Percentiles rank a stretch among this genome's conserved stretches.
phyloP scores from a whole-genome alignment of 92 coral and sea anemone genomes.

The Bergia puertoricense region DNA sequence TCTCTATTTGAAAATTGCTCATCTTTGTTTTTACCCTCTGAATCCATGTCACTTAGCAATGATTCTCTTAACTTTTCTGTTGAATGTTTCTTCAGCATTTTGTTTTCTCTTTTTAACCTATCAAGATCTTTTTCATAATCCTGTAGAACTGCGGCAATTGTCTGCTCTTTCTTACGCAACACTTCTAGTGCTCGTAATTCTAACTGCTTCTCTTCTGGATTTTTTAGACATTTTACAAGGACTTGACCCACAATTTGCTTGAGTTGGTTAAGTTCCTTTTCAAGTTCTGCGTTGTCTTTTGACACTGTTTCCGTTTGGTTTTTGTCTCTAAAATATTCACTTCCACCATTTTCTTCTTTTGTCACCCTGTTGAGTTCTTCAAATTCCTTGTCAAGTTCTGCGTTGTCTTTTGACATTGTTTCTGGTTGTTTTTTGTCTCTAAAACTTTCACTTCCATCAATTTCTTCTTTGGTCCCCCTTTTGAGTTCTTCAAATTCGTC shows the following conservation, averaged over 20 bases:
- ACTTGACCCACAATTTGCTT: slow-evolving; percentile 60
- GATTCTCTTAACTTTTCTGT: not conserved
- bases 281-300: slow-evolving; percentile 44
- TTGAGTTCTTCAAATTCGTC: slow-evolving; percentile 40
- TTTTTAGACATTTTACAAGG: slow-evolving; percentile 34
- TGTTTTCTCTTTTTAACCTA: not conserved
- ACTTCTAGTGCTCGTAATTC: not conserved
- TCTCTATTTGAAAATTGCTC: slow-evolving; percentile 7
- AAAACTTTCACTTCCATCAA: not conserved
- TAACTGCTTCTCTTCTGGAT: not conserved
- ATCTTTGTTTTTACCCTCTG: not conserved
- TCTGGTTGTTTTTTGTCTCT: not conserved
- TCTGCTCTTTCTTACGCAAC: not conserved
- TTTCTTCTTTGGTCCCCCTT: not conserved
- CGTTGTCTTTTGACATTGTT: slow-evolving; percentile 23
- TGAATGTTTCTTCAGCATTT: not conserved
- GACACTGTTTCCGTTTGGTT: not conserved
- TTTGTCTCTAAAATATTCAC: not conserved
- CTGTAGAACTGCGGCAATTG: not conserved
- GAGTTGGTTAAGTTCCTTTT: slow-evolving; percentile 50
- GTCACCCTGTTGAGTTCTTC: slow-evolving; percentile 31
- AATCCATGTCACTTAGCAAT: not conserved
- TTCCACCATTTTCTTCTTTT: not conserved
- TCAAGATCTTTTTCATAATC: slow-evolving; percentile 18
- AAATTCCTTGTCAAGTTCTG: slow-evolving; percentile 46